phyloP scores from a whole-genome alignment of 2,888 invertebrate genomes.

The Phaonia tiefii region DNA sequence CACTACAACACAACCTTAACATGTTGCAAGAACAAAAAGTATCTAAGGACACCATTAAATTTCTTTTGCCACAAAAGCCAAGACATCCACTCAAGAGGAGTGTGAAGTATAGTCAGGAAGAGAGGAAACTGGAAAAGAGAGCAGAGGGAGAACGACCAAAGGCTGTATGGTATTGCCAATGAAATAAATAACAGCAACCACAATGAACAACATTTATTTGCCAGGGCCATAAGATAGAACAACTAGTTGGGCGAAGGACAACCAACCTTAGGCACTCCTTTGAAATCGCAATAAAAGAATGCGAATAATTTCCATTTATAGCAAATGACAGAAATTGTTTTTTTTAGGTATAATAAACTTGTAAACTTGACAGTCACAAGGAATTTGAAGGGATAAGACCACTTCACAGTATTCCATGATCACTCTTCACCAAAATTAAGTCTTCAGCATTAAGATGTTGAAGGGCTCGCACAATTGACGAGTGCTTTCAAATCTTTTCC shows the following conservation, averaged over 20 bases:
- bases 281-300: too few species aligned
- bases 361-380: too few species aligned
- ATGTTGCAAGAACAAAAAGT: constrained; percentile 21
- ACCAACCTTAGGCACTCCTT: neutral
- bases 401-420: too few species aligned
- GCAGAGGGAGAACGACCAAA: neutral
- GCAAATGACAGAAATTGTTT: too few species aligned
- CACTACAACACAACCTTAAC: constrained; percentile 7
- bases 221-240: constrained; percentile 10
- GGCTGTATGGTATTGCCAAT: constrained; percentile 25
- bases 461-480: too few species aligned
- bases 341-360: too few species aligned
- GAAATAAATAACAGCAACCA: constrained; percentile 45
- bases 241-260: neutral
- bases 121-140: neutral
- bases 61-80: constrained; percentile 55
- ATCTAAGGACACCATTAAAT: constrained; percentile 10
- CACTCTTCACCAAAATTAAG: too few species aligned
- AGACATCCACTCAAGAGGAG: constrained; percentile 14
- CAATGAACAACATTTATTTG: constrained; percentile 21
- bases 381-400: too few species aligned
- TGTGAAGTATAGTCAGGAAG: neutral
- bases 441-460: too few species aligned
- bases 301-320: too few species aligned
- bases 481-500: too few species aligned